phyloP scores from a whole-genome alignment of 2,113 vertebrate genomes.

The Dendrocopos noguchii region DNA sequence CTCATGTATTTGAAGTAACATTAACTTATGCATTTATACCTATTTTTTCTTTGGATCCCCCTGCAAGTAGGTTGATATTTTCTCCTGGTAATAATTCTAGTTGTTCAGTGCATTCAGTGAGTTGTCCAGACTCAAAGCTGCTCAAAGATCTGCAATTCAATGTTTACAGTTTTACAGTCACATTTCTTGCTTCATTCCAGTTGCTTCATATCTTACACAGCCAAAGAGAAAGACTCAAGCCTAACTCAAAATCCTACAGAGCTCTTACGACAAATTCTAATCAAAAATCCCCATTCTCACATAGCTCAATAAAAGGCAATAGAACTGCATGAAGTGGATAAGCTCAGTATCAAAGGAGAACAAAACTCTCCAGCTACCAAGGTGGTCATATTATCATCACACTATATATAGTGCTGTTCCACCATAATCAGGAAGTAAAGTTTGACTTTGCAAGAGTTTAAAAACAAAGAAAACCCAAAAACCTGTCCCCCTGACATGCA shows the following conservation, averaged over 20 bases:
- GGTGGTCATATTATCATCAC: neutral
- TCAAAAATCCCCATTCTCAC: neutral
- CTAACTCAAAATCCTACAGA: neutral
- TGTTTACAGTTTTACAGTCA: conserved; percentile 24
- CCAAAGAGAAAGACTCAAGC: neutral
- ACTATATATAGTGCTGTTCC: neutral
- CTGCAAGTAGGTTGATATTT: conserved; percentile 88
- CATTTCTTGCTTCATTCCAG: neutral
- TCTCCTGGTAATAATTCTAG: conserved; percentile 95
- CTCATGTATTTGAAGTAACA: neutral
- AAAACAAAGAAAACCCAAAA: neutral
- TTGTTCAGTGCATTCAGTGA: conserved; percentile 88
- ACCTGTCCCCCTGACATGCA: too few species aligned
- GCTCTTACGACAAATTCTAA: neutral
- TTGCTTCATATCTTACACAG: neutral
- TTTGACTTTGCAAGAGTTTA: neutral
- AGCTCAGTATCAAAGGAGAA: neutral
- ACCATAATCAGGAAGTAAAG: neutral
- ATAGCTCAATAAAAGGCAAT: neutral
- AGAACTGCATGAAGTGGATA: neutral
- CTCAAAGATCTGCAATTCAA: conserved; percentile 87
- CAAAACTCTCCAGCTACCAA: neutral
- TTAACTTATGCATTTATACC: conserved; percentile 75
- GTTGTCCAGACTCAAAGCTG: conserved; percentile 92
- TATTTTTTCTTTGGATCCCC: conserved; percentile 91